Evolutionary conservation across 1,140 invertebrate genomes (phyloP).

Genomic region (Aethina tumida): DNA sequence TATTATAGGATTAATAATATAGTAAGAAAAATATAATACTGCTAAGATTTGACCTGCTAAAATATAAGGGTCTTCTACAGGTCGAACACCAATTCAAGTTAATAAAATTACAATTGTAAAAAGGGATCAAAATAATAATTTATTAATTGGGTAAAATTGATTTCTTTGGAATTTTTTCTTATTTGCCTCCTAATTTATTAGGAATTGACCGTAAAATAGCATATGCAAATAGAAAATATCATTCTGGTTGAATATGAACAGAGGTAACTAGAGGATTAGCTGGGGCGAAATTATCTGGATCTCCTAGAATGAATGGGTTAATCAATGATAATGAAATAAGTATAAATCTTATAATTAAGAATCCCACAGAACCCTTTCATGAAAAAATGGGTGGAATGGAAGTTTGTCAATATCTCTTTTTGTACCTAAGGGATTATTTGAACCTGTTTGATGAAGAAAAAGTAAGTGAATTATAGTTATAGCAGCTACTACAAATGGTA

Average conservation of each 20-base stretch:
- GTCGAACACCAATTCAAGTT: constrained; percentile 53
- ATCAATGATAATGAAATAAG: too few relatives aligned
- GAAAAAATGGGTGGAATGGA: constrained; percentile 11
- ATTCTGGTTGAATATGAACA: constrained; percentile 61
- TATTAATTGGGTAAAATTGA: constrained; percentile 44
- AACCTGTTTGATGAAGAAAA: too few relatives aligned
- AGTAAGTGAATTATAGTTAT: constrained; percentile 48
- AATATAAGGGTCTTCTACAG: constrained; percentile 50
- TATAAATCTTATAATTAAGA: too few relatives aligned
- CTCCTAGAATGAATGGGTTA: too few relatives aligned
- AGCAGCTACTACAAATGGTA: constrained; percentile 52
- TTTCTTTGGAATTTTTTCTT: too few relatives aligned
- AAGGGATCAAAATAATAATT: constrained; percentile 48
- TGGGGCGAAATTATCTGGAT: too few relatives aligned
- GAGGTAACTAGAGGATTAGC: too few relatives aligned
- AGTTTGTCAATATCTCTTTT: too few relatives aligned
- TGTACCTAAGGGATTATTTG: too few relatives aligned
- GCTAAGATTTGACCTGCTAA: constrained; percentile 46
- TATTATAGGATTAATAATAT: too few relatives aligned
- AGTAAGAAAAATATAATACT: constrained; percentile 46
- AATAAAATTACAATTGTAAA: too few relatives aligned
- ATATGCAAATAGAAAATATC: constrained; percentile 68
- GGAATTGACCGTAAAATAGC: constrained; percentile 61
- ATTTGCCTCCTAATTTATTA: constrained; percentile 64
- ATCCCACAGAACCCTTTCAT: too few relatives aligned